Percentiles rank a stretch among this genome's conserved stretches.
These are phyloP conservation scores for Agrochola litura DNA, from an alignment of 2,888 invertebrate species.

Conservation along the genomic window DNA sequence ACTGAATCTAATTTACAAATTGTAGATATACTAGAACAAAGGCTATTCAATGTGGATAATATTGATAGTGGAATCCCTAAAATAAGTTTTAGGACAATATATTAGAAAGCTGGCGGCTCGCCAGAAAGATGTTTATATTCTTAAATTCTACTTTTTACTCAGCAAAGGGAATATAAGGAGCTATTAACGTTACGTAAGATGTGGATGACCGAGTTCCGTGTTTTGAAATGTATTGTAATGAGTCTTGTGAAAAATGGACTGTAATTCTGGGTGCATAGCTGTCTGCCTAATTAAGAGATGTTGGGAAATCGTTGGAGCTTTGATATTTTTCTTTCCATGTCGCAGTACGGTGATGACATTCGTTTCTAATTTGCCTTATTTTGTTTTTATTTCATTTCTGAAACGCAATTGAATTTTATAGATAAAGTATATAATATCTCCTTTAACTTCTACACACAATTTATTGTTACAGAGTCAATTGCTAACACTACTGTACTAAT, in stretches of 20 bases:
- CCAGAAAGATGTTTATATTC: conserved; percentile 56
- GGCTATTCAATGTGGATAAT: not conserved
- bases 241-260: conserved; percentile 48
- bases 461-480: no score
- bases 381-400: not conserved
- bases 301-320: conserved; percentile 32
- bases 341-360: not conserved
- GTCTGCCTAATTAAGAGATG: conserved; percentile 17
- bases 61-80: conserved; percentile 38
- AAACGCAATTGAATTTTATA: no score
- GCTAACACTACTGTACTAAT: no score
- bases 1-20: conserved; percentile 17
- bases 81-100: conserved; percentile 42
- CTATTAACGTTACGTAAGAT: conserved; percentile 44
- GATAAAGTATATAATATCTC: no score
- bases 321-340: conserved; percentile 21
- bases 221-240: conserved; percentile 51
- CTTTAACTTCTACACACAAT: no score
- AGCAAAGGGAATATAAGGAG: conserved; percentile 47
- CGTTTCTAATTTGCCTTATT: not conserved
- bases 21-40: conserved; percentile 33
- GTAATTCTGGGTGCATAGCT: conserved; percentile 26
- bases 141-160: conserved; percentile 46
- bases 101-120: conserved; percentile 46
- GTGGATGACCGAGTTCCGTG: conserved; percentile 42